A percentile compares a stretch with the other conserved stretches of the same genome.
These are phyloP conservation scores for Chrysolina oricalcia DNA, from an alignment of 2,888 invertebrate genomes.

Conservation along the genomic window DNA sequence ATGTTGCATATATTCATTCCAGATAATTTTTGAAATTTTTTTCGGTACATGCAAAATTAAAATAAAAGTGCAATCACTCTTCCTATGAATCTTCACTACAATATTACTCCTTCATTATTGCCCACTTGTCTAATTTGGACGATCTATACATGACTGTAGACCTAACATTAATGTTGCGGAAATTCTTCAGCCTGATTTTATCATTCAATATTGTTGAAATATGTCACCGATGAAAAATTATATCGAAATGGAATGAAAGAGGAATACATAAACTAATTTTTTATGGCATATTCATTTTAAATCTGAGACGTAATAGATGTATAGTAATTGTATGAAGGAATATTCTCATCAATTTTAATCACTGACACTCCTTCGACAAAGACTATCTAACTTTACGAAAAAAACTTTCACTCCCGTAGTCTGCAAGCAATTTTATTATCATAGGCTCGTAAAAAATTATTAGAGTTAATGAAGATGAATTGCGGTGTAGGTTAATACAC, in stretches of 20 bases:
- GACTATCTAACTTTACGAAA: constrained; percentile 5
- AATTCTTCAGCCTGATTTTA: background rate
- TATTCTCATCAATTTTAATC: constrained; percentile 6
- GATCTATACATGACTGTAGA: too few relatives aligned
- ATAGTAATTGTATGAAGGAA: background rate
- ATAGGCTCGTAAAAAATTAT: background rate
- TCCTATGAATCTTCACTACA: too few relatives aligned
- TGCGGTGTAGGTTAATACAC: background rate
- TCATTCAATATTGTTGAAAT: background rate
- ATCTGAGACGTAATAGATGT: background rate
- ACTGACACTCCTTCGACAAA: background rate
- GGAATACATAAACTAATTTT: background rate
- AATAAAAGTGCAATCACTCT: too few relatives aligned
- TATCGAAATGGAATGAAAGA: background rate
- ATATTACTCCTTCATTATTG: too few relatives aligned
- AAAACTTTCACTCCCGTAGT: background rate
- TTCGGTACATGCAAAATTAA: too few relatives aligned
- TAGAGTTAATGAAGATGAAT: constrained; percentile 23
- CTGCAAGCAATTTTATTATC: constrained; percentile 9
- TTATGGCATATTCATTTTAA: background rate
- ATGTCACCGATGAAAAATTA: background rate
- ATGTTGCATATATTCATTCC: too few relatives aligned
- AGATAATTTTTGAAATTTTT: too few relatives aligned
- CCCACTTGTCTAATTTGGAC: too few relatives aligned
- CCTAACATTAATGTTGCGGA: background rate